phyloP scores from a whole-genome alignment of 2,797 vertebrate genomes.

The Lepilemur ruficaudatus region DNA sequence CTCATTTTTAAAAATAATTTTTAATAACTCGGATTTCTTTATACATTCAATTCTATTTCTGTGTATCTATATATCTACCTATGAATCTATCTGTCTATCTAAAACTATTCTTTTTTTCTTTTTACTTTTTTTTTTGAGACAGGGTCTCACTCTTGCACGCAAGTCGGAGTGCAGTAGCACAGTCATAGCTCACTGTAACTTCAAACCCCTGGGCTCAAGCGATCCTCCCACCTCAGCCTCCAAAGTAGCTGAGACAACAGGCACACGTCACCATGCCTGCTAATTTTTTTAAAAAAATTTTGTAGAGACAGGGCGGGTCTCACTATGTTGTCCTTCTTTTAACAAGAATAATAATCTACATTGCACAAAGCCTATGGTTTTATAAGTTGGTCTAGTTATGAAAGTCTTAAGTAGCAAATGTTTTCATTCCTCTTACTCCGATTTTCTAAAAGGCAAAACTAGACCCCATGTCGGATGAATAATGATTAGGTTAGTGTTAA shows the following conservation, averaged over 20 bases:
- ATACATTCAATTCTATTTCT: not conserved
- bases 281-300: not conserved
- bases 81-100: not conserved
- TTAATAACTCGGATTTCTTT: not conserved
- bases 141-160: not conserved
- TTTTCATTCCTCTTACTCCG: not conserved
- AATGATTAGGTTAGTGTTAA: not conserved
- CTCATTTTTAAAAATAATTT: not conserved
- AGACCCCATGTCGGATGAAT: not conserved
- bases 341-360: not conserved
- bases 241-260: not conserved
- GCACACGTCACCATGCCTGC: not conserved
- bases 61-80: not conserved
- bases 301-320: not conserved
- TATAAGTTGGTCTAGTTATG: not conserved
- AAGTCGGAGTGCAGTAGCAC: not conserved
- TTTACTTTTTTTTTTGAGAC: not conserved
- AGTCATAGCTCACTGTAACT: not conserved
- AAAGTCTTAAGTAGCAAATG: not conserved
- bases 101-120: not conserved
- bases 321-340: not conserved
- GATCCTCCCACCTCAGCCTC: no score
- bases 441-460: slow-evolving; percentile 1
- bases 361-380: not conserved
- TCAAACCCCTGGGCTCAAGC: not conserved